Percentiles rank a stretch among this genome's conserved stretches.
phyloP scores from a whole-genome alignment of 2,888 invertebrate species.

The Craniophora ligustri region DNA sequence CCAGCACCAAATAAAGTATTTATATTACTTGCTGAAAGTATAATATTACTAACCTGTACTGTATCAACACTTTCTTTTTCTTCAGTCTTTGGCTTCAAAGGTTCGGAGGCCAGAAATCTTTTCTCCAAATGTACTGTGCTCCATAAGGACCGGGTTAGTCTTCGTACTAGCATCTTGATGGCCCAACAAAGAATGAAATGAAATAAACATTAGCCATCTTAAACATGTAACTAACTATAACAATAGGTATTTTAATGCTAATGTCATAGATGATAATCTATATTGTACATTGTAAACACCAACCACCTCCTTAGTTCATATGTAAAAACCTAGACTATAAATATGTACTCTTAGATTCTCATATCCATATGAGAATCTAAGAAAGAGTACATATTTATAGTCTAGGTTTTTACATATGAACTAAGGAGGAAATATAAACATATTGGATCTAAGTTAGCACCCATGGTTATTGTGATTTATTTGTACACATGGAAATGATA shows the following conservation, averaged over 20 bases:
- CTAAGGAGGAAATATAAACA: neutral
- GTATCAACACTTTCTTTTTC: conserved; percentile 72
- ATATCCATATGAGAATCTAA: too few relatives aligned
- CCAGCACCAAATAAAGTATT: too few relatives aligned
- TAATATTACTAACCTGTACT: conserved; percentile 68
- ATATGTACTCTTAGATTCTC: too few relatives aligned
- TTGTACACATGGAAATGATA: too few relatives aligned
- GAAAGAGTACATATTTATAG: too few relatives aligned
- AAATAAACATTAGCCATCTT: too few relatives aligned
- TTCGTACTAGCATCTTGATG: conserved; percentile 79
- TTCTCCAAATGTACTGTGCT: conserved; percentile 68
- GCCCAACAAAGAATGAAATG: conserved; percentile 40
- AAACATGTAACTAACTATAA: too few relatives aligned
- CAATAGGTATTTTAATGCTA: conserved; percentile 37
- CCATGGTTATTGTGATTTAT: too few relatives aligned
- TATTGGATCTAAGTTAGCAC: too few relatives aligned
- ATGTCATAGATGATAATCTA: conserved; percentile 39
- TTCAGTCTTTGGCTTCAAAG: conserved; percentile 69
- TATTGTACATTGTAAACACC: neutral
- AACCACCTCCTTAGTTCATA: conserved; percentile 2
- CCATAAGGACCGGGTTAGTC: conserved; percentile 75
- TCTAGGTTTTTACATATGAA: conserved; percentile 15
- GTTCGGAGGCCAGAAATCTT: conserved; percentile 77
- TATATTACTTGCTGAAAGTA: neutral
- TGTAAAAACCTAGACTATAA: conserved; percentile 13